Conservation (phyloP, 2,113 vertebrate species). For the Nycticorax nycticorax region DNA sequence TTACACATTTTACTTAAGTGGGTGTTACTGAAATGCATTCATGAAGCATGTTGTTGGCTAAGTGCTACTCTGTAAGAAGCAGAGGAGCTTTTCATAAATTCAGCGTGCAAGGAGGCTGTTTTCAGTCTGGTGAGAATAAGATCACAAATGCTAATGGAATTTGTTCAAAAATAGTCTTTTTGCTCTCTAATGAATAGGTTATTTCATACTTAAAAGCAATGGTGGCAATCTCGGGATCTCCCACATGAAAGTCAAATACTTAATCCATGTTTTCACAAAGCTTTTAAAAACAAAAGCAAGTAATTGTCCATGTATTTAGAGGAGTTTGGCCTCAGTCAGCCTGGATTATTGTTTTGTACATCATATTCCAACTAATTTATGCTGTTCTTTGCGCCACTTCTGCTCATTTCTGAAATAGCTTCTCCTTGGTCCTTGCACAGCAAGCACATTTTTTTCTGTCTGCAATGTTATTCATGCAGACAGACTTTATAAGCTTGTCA, state of each 20-base stretch:
- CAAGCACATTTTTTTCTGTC: not conserved
- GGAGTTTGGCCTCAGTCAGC: not conserved
- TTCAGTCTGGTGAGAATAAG: not conserved
- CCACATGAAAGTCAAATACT: not conserved
- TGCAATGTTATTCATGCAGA: not conserved
- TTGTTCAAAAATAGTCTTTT: not conserved
- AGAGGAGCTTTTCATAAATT: not conserved
- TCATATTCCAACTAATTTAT: not conserved
- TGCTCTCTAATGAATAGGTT: not conserved
- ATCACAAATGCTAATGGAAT: not conserved
- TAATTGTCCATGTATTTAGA: not conserved
- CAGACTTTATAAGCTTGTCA: not conserved
- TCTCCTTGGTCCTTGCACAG: not conserved
- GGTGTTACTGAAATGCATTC: not conserved
- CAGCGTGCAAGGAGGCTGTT: not conserved
- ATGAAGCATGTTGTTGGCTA: not conserved
- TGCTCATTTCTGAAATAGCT: not conserved
- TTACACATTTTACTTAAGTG: not conserved
- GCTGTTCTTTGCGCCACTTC: not conserved
- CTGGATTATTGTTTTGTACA: not conserved
- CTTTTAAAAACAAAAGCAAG: not conserved
- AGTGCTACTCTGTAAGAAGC: not conserved
- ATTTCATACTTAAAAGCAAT: not conserved
- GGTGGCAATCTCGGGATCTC: not conserved
- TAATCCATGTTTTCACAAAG: not conserved